Evolutionary conservation across 2,113 vertebrate species (phyloP), one percentile per base, ranked within the genome.

Genomic region (Coptodon rendalli): DNA sequence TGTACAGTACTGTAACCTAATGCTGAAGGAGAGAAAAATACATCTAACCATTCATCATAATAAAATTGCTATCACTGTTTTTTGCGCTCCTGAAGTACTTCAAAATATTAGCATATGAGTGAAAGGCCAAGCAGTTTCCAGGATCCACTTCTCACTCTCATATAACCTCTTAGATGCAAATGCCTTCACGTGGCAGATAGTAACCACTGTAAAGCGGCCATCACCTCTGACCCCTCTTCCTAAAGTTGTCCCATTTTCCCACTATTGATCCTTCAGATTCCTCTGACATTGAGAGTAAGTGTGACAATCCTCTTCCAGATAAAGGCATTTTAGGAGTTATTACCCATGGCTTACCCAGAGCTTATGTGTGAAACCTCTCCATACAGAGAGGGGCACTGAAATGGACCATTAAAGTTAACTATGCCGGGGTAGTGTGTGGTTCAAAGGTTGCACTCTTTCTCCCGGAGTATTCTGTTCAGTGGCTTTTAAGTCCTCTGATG

Each of bases 291-390:
- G 93, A 93, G 91, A 73, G 89, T 94, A 91, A 71, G 91, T 96
- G 96, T 91, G 94, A 96, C 86, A 95, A 93, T 94, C 80, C 93
- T 86, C 90, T 78, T 90, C 17, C 31, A 91, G 89, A 91, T 94
- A 94, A 86, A 89, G 83, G 87, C 89, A 91, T 93, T 91, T 79
- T 73, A 76, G 91, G 90, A 89, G 90, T 87, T 86, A 86, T 92
- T 88, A 85, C 57, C 85, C 87, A 16, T 34, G 45, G 38, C 85
- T 85, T 57, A 45, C 31, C 57, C 87, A 40, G 85, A 82, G 87
- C 31, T 66, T 80, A 40, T 84, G 89, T 91, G 93, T 87, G 90
- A 93, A 94, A 90, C 57, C n/a, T 45, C 83, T 85, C 71, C 61
- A 57, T 27, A 16, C 34, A 53, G 50, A 88, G 27, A 48, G 38